Evolutionary conservation across 1,140 invertebrate species (phyloP).

Genomic region (Brachionus plicatilis): DNA sequence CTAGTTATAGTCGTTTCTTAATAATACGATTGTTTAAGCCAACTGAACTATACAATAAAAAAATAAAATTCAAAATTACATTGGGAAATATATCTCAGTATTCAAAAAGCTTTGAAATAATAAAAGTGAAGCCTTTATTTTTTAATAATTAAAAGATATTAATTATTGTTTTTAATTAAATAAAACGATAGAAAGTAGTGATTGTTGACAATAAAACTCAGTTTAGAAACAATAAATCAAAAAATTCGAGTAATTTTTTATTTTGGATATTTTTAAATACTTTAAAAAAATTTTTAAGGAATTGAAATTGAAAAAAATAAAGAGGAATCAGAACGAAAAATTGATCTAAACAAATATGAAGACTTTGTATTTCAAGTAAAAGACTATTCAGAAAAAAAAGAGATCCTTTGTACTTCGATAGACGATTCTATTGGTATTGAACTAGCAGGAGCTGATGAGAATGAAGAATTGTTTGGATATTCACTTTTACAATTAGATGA

Average conservation of each 20-base stretch:
- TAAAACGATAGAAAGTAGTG: background rate
- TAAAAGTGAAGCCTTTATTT: background rate
- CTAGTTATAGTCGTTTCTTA: background rate
- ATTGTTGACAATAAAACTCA: background rate
- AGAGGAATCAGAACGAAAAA: background rate
- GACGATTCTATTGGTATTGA: background rate
- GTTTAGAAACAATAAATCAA: background rate
- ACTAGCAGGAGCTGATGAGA: background rate
- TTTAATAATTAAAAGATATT: background rate
- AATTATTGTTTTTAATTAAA: background rate
- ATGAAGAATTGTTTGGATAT: background rate
- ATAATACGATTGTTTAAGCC: background rate
- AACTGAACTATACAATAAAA: background rate
- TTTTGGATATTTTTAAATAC: background rate
- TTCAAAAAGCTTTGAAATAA: background rate
- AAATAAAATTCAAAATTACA: background rate
- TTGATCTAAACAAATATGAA: conserved; percentile 27
- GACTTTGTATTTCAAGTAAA: conserved; percentile 14
- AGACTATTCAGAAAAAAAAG: background rate
- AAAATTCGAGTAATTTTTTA: background rate
- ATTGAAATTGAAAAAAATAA: background rate
- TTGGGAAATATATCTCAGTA: background rate
- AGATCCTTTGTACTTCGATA: background rate
- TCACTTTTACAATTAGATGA: background rate
- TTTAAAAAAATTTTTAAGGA: background rate